Base-by-base conservation (phyloP, 2,113 vertebrate species). In the Stictonetta naevosa region DNA sequence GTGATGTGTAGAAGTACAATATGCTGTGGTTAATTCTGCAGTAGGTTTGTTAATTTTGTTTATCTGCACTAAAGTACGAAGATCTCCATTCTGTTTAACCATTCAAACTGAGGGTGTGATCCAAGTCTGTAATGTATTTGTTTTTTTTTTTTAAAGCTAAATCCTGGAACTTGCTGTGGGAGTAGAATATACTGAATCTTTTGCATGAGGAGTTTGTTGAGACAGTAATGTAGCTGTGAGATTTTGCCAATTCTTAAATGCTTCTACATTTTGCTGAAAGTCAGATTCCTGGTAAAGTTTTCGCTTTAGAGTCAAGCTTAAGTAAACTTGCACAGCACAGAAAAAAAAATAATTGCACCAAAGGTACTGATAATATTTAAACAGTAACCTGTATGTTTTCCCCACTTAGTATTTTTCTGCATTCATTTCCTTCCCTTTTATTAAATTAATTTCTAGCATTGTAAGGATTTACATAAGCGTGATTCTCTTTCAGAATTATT, bases 161-260 rank as follows among this genome's bases (percentile, higher is more conserved):
- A 95, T 96, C 90, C 97, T 98, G 97, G 97, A 95, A 96, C 96
- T 97, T 98, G 93, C 95, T 6, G 91, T 74, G 80, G 94, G 88
- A 96, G 91, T 98, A 97, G 96, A 97, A 95, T 97, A 97, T 97
- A 95, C 92, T 93, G 90, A 97, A 94, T 93, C 96, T 97, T 98
- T 74, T 98, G 97, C 97, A 98, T 97, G 97, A 96, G 96, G 95
- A 97, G 90, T 98, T 97, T 96, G 96, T 98, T 97, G 97, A 97
- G 97, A 96, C 97, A 96, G 94, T 96, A 92, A 97, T 29, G 93
- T 96, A 98, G 96, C 97, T 97, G 96, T 97, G 95, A 98, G 95
- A 75, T 95, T 97, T 98, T 98, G 97, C 97, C 97, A 97, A 93
- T 97, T 96, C 95, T 97, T 95, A 93, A 96, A 96, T 94, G 95